Evolutionary conservation across 2,113 vertebrate genomes (phyloP), one percentile per base, ranked within the genome.

Genomic region (Sula dactylatra): DNA sequence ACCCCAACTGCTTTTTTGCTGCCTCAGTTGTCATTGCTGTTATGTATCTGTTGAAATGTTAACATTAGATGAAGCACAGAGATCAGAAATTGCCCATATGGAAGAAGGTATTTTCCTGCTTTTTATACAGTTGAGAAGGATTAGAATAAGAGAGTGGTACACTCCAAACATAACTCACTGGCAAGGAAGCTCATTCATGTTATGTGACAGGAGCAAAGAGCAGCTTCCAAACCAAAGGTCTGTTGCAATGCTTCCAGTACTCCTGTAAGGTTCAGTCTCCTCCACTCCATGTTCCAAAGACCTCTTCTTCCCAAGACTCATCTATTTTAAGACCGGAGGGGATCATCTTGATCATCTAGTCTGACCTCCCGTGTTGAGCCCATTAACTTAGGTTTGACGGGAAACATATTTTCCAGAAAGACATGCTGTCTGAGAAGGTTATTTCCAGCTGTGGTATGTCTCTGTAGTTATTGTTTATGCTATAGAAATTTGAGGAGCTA

Each of bases 391-490:
- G 10, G 56, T 91, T 93, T 61, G 22, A 79, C 29, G 4, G 83
- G 91, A 95, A 94, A 47, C 54, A 10, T 85, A 52, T 80, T 95
- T 97, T 95, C 88, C 86, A 91, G 86, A 89, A 93, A 91, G 69
- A 71, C 83, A 32, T 73, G 34, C 66, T 79, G 70, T 89, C 88
- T 93, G 78, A 95, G 78, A 82, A 85, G 86, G 91, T 80, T 91
- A 69, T 94, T 95, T 94, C 93, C 94, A 95, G 91, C 94, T 95
- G 84, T 61, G 80, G 59, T 76, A 18, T 67, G 91, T 93, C 88
- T 94, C 86, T 91, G 77, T 49, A 89, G 77, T 94, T 95, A 79
- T 89, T 94, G 83, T 95, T 95, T 94, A 76, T 94, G 62, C 83
- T 89, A 91, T 45, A 92, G 93, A 94, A 96, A 95, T 94, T 32